Percentiles rank a stretch among this genome's conserved stretches.
Conservation (phyloP, 1,140 invertebrate genomes). For the Aphaenogaster rudis region DNA sequence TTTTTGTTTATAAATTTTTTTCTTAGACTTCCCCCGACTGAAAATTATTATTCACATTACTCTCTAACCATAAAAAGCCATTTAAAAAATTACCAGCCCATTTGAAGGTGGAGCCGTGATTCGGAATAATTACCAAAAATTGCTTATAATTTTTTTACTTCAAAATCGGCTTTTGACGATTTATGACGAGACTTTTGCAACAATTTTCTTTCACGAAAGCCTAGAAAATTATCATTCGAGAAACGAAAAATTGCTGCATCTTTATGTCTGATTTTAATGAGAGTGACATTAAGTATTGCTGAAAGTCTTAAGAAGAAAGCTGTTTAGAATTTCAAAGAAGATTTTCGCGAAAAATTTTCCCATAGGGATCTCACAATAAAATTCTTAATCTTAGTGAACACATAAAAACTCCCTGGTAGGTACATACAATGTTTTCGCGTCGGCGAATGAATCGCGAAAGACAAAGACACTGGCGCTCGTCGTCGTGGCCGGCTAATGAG, state of each 20-base stretch:
- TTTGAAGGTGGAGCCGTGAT: too few relatives aligned
- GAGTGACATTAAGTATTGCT: not conserved
- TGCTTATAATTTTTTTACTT: not conserved
- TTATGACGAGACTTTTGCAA: not conserved
- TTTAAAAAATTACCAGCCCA: too few relatives aligned
- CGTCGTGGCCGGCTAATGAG: conserved; percentile 68
- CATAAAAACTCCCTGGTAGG: conserved; percentile 23
- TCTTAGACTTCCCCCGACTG: too few relatives aligned
- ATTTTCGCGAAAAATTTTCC: not conserved
- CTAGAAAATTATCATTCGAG: not conserved
- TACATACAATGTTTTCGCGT: conserved; percentile 29
- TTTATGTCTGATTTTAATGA: not conserved
- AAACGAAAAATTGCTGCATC: not conserved
- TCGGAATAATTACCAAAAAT: not conserved
- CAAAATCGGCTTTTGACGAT: not conserved
- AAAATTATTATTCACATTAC: too few relatives aligned
- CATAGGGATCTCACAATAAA: conserved; percentile 51
- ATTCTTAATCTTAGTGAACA: conserved; percentile 58
- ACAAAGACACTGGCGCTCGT: conserved; percentile 49
- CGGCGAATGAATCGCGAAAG: conserved; percentile 6
- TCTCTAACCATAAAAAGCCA: too few relatives aligned
- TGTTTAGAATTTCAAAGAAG: not conserved
- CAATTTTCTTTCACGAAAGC: not conserved
- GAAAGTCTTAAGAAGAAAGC: not conserved
- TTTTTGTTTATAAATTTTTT: too few relatives aligned